These are phyloP conservation scores for Sphinx pinastri DNA, from an alignment of 2,888 invertebrate species.

Conservation along the genomic window DNA sequence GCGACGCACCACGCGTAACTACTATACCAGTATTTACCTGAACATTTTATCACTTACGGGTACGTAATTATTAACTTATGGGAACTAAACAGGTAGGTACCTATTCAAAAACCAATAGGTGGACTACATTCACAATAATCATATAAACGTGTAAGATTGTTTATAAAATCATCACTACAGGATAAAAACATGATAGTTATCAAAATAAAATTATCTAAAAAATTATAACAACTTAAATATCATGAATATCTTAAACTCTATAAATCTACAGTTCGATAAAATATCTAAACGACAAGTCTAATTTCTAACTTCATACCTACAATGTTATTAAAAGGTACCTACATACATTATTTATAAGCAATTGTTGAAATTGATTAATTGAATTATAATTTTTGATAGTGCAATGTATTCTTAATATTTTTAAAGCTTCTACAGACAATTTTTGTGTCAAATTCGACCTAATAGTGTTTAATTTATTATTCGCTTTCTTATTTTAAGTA, in stretches of 20 bases:
- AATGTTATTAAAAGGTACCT: slow-evolving; percentile 44
- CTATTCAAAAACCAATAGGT: slow-evolving; percentile 52
- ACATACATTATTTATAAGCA: slow-evolving; percentile 38
- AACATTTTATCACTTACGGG: slow-evolving; percentile 20
- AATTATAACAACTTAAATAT: slow-evolving; percentile 56
- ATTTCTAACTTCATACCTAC: slow-evolving; percentile 56
- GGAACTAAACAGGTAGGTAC: slow-evolving; percentile 47
- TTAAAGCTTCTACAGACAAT: slow-evolving; percentile 45
- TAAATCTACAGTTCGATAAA: slow-evolving; percentile 65
- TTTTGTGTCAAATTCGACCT: slow-evolving; percentile 32
- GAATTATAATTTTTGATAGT: slow-evolving; percentile 45
- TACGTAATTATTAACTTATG: slow-evolving; percentile 33
- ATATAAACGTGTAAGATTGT: slow-evolving; percentile 53
- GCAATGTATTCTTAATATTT: slow-evolving; percentile 42
- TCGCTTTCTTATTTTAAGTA: slow-evolving; percentile 23
- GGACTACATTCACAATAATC: slow-evolving; percentile 46
- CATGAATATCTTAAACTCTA: slow-evolving; percentile 52
- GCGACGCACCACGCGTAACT: slow-evolving; percentile 18
- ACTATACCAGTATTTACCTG: slow-evolving; percentile 24
- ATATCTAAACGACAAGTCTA: slow-evolving; percentile 73
- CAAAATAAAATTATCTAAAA: slow-evolving; percentile 79
- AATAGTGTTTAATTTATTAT: slow-evolving; percentile 34
- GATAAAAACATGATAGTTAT: slow-evolving; percentile 67
- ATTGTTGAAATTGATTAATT: slow-evolving; percentile 48
- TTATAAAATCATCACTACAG: slow-evolving; percentile 51